Percentiles rank a stretch among this genome's conserved stretches.
phyloP scores from a whole-genome alignment of 2,797 vertebrate genomes.

The Cichlasoma orientale region DNA sequence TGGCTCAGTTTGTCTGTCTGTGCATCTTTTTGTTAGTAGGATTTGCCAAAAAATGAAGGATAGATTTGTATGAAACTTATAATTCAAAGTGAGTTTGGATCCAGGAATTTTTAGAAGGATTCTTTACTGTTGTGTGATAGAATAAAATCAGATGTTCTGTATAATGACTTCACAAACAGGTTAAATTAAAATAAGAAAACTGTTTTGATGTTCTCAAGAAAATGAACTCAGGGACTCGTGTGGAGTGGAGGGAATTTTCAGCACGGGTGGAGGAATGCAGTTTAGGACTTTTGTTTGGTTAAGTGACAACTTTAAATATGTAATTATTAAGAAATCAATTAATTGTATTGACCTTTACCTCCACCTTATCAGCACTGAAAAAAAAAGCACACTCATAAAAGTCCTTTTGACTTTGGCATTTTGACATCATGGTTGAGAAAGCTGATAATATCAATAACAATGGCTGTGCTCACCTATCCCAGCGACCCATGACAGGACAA shows the following conservation, averaged over 20 bases:
- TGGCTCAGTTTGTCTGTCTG: background rate
- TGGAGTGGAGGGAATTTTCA: no score
- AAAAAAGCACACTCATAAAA: no score
- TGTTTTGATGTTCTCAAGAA: background rate
- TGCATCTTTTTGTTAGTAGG: background rate
- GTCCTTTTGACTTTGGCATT: background rate
- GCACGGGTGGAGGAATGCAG: background rate
- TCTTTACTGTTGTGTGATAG: background rate
- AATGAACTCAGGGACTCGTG: background rate
- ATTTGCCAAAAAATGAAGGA: background rate
- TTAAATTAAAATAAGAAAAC: accelerated
- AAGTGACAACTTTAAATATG: background rate
- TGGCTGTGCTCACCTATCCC: background rate
- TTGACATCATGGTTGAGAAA: background rate
- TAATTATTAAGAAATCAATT: background rate
- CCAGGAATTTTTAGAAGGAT: background rate
- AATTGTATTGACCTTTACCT: background rate
- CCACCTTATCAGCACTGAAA: no score
- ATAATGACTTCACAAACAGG: background rate
- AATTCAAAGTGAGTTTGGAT: background rate
- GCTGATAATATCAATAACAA: no score
- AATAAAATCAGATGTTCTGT: accelerated
- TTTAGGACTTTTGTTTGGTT: background rate
- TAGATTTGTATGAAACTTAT: no score
- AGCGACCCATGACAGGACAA: background rate